A percentile compares a stretch with the other conserved stretches of the same genome.
These are phyloP conservation scores for Caenorhabditis becei DNA, from an alignment of 2,888 invertebrate species.

Conservation along the genomic window DNA sequence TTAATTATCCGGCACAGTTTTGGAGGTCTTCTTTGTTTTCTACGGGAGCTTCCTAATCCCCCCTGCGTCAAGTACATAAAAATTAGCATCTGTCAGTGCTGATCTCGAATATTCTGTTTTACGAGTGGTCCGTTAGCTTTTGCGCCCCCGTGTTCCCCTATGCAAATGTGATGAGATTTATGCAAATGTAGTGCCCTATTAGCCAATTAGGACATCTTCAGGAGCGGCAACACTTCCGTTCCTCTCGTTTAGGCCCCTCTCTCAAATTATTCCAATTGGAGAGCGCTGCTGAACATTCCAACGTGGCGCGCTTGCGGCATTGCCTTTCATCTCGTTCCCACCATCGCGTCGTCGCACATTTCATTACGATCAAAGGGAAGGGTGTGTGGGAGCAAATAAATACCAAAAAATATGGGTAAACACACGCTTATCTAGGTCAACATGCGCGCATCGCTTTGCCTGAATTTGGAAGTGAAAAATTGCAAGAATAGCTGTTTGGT, in stretches of 20 bases:
- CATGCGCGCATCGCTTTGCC: conserved; percentile 1
- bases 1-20: neutral
- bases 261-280: conserved; percentile 8
- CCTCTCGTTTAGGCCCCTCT: conserved; percentile 4
- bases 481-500: neutral
- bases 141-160: neutral
- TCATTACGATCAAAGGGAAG: conserved; percentile 27
- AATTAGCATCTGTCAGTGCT: conserved; percentile 5
- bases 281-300: neutral
- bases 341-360: too few relatives aligned
- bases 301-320: conserved; percentile 9
- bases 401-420: conserved; percentile 20
- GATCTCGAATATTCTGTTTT: conserved; percentile 2
- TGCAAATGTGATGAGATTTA: conserved; percentile 57
- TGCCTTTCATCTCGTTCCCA: conserved; percentile 18
- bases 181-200: conserved; percentile 49
- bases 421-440: conserved; percentile 30
- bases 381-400: conserved; percentile 11
- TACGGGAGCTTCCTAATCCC: neutral
- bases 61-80: conserved; percentile 14
- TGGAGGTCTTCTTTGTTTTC: conserved; percentile 2
- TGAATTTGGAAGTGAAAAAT: neutral
- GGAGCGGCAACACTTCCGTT: conserved; percentile 30
- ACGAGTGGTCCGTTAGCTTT: conserved; percentile 6
- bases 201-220: conserved; percentile 41